Conservation (phyloP, 2,888 invertebrate genomes). For the Azorinus chamasolen region DNA sequence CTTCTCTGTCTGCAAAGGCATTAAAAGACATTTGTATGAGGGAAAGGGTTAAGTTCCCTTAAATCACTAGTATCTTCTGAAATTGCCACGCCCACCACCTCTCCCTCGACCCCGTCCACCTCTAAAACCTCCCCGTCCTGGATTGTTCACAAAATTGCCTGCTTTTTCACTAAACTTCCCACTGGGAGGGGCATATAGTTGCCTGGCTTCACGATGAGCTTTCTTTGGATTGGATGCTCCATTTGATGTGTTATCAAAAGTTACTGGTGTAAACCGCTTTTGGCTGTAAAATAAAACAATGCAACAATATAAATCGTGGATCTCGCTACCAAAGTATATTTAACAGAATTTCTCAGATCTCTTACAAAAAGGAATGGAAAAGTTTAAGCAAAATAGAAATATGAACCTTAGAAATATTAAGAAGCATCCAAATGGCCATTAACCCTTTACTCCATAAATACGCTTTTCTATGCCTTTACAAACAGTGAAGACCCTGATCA, state of each 20-base stretch:
- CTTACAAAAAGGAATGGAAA: too few relatives aligned
- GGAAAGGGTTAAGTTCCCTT: too few relatives aligned
- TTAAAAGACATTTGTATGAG: too few relatives aligned
- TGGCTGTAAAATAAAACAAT: constrained; percentile 66
- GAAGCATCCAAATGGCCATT: too few relatives aligned
- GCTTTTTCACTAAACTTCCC: constrained; percentile 86
- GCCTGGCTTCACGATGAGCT: constrained; percentile 72
- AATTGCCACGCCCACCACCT: constrained; percentile 34
- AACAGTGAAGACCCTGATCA: background rate
- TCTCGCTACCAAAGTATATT: too few relatives aligned
- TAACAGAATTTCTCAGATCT: too few relatives aligned
- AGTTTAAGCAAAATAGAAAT: too few relatives aligned
- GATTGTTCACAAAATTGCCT: constrained; percentile 68
- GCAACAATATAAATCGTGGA: too few relatives aligned
- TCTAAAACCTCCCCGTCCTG: constrained; percentile 25
- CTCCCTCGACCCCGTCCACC: constrained; percentile 40
- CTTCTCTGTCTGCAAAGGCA: too few relatives aligned
- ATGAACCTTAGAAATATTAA: too few relatives aligned
- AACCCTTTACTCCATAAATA: too few relatives aligned
- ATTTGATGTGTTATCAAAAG: constrained; percentile 73
- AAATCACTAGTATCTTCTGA: constrained; percentile 10
- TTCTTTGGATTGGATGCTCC: constrained; percentile 74
- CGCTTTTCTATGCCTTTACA: background rate
- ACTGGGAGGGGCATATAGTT: constrained; percentile 85
- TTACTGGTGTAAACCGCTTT: constrained; percentile 83